Conservation (phyloP, 2,797 vertebrate species). For the Lepilemur ruficaudatus region DNA sequence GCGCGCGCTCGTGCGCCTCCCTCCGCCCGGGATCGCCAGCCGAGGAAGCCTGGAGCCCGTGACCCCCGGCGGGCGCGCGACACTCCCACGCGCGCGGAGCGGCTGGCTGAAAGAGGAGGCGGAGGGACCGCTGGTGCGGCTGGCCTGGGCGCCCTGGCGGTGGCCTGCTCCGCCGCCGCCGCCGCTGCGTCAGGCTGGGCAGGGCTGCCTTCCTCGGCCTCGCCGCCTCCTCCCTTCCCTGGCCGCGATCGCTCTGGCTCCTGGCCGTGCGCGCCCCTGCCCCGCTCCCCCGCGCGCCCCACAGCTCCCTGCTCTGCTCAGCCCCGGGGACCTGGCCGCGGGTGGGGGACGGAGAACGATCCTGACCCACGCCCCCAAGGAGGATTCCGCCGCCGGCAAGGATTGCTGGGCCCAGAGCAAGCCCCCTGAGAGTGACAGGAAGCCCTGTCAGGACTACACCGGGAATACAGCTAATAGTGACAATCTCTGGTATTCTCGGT, state of each 20-base stretch:
- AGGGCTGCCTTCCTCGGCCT: conserved; percentile 23
- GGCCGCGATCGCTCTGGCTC: background rate
- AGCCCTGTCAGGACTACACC: background rate
- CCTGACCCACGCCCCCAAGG: background rate
- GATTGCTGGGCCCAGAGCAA: background rate
- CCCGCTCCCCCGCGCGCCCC: background rate
- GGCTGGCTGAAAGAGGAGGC: background rate
- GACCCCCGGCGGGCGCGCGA: background rate
- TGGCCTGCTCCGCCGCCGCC: conserved; percentile 51
- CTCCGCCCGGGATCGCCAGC: background rate
- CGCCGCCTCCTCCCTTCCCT: conserved; percentile 38
- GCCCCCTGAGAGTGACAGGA: background rate
- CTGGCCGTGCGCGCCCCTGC: background rate
- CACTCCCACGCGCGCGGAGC: background rate
- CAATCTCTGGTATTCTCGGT: background rate
- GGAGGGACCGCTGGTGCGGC: background rate
- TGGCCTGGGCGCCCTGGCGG: background rate
- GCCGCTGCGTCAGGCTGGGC: conserved; percentile 79
- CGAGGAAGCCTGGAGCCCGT: fast-evolving
- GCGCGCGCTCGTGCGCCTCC: conserved; percentile 28
- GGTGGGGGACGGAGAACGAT: background rate
- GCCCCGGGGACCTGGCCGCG: background rate
- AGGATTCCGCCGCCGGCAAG: background rate
- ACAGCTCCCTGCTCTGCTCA: background rate
- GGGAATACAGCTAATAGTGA: background rate